Evolutionary conservation across 2,888 invertebrate genomes (phyloP), one percentile per base, ranked within the genome.

Genomic region (Gordius sp.): DNA sequence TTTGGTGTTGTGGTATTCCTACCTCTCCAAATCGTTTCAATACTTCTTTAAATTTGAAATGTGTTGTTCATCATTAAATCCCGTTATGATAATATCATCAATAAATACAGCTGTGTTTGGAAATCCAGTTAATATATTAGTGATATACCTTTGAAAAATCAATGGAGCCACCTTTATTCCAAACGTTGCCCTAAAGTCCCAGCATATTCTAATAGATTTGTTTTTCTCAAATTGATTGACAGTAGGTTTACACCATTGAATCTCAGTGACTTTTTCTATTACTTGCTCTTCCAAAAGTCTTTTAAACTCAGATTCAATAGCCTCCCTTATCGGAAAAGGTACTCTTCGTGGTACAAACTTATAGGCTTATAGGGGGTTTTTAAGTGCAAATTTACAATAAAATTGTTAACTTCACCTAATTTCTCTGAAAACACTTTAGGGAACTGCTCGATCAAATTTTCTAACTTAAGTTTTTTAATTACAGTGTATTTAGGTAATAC

Each of bases 81-180:
- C 39, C 8, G 39, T 33, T 13, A 33, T n/a, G n/a, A 33, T 33
- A 33, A 33, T n/a, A n/a, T 33, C 39, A n/a, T 33, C 39, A n/a
- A 33, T 33, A 33, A 33, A n/a, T n/a, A n/a, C n/a, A n/a, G n/a
- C n/a, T n/a, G n/a, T n/a, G n/a, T n/a, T n/a, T n/a, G n/a, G n/a
- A n/a, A n/a, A n/a, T n/a, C n/a, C n/a, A n/a, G n/a, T n/a, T n/a
- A n/a, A n/a, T n/a, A n/a, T n/a, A n/a, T 33, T 33, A 33, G 8
- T 33, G 39, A 33, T 33, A 33, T 33, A 33, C 39, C 39, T 33
- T 33, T 33, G 39, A 33, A 33, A 33, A 33, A 33, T 33, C n/a
- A 33, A 33, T 8, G 39, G 39, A 8, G 39, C 39, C 8, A 33
- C 39, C 39, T 33, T 33, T 13, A 33, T 33, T 13, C 39, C 39